phyloP scores from a whole-genome alignment of 2,797 vertebrate genomes.

The Helostoma temminkii region DNA sequence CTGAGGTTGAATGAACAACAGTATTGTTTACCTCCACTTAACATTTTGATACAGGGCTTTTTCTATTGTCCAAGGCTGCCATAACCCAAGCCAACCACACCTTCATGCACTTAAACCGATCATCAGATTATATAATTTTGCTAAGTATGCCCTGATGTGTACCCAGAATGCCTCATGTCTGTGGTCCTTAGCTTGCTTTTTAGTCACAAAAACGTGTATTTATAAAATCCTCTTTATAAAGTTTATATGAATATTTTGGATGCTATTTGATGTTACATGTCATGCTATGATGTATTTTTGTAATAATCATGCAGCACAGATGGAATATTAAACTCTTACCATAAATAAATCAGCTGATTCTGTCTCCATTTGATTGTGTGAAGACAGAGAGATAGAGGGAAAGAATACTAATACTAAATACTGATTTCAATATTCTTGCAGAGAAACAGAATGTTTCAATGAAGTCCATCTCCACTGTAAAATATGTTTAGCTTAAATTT shows the following conservation, averaged over 20 bases:
- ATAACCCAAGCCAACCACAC: conserved; percentile 25
- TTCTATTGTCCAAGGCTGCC: conserved; percentile 51
- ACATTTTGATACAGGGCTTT: conserved; percentile 56
- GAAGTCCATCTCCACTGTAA: no score
- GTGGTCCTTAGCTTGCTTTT: conserved; percentile 55
- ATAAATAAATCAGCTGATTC: conserved; percentile 14
- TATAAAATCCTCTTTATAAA: conserved; percentile 63
- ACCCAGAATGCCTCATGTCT: conserved; percentile 68
- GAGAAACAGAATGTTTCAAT: no score
- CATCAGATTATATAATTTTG: conserved; percentile 50
- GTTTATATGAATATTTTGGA: conserved; percentile 60
- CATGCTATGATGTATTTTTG: conserved; percentile 71
- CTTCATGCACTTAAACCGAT: conserved; percentile 54
- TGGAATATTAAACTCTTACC: conserved; percentile 60
- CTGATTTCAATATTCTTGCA: no score
- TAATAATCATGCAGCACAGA: conserved; percentile 58
- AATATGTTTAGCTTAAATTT: no score
- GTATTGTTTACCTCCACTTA: conserved; percentile 49
- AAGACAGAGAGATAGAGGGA: not conserved
- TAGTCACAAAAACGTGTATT: conserved; percentile 50
- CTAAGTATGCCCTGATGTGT: conserved; percentile 47
- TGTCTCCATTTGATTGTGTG: not conserved
- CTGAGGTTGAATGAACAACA: conserved; percentile 29
- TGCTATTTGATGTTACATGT: conserved; percentile 56
- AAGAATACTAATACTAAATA: no score